Percentiles rank a stretch among this genome's conserved stretches.
Conservation (phyloP, 2,113 vertebrate genomes). For the Bagarius yarrelli region DNA sequence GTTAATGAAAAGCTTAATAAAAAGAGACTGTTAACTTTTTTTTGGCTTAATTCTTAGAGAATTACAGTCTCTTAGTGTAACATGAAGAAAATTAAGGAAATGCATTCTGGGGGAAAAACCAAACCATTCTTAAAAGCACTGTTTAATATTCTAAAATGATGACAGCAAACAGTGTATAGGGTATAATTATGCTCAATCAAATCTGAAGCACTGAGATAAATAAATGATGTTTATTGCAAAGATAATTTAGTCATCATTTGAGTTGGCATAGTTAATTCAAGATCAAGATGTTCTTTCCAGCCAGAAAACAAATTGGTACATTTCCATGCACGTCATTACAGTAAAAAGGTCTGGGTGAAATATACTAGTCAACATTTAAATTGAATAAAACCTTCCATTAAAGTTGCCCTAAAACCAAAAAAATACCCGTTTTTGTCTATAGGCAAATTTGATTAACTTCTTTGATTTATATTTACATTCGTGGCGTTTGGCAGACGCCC, state of each 20-base stretch:
- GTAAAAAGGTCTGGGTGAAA: neutral
- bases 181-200: neutral
- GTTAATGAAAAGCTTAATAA: neutral
- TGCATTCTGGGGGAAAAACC: neutral
- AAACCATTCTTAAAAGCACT: neutral
- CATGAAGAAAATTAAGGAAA: neutral
- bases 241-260: constrained; percentile 9
- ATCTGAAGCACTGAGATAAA: neutral
- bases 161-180: constrained; percentile 8
- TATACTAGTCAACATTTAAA: neutral
- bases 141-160: neutral
- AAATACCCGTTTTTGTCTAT: too few species aligned
- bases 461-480: too few species aligned
- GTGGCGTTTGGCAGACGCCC: too few species aligned
- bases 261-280: constrained; percentile 7
- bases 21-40: neutral
- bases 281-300: constrained; percentile 13
- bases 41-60: neutral
- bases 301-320: neutral
- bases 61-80: neutral
- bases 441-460: too few species aligned
- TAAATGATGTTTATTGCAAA: constrained; percentile 24
- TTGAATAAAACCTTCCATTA: too few species aligned
- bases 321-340: constrained; percentile 3
- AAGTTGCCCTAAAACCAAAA: too few species aligned